Base-by-base conservation (phyloP, 2,113 vertebrate genomes). In the Nycticebus coucang region DNA sequence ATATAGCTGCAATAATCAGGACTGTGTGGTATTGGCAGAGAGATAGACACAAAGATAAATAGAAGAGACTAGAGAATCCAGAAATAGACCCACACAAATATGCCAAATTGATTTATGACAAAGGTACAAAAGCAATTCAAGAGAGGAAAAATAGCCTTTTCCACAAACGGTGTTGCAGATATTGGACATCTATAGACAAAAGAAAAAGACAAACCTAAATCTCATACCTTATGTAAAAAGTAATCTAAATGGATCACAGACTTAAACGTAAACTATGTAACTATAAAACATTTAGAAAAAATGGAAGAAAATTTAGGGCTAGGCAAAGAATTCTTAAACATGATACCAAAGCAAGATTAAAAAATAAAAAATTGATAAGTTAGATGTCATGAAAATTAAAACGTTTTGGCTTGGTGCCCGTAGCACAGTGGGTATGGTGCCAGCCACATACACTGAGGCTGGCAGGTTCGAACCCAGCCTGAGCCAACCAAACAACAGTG, bases 41-140 rank as follows among this genome's bases (percentile, higher is more conserved):
- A 94, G 41, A 84, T 4, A 92, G 81, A 93, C 64, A 95, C 77
- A 94, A 69, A 95, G 82, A 89, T 93, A 84, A 91, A 95, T 96
- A 59, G 82, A 80, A 78, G 13, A 92, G 37, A 77, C 72, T 11
- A 87, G 87, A 95, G 53, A 94, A 87, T 94, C 84, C 66, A 90
- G 91, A 92, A 94, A 96, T 80, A 90, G 82, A 93, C n/a, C 17
- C 66, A 79, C 69, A 97, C 64, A 84, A 95, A 94, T 95, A 94
- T 77, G 79, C 75, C 45, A 55, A 94, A 96, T 50, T 94, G 89
- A 93, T 93, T 94, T 93, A 80, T 71, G 83, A 89, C 92, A 87
- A 95, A 93, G 66, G 55, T 89, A 7, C 64, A 89, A 93, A 97
- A 89, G 77, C 83, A 93, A 71, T 77, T 96, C 83, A 96, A 79